Conservation (phyloP, 2,113 vertebrate species). For the Odocoileus virginianus region DNA sequence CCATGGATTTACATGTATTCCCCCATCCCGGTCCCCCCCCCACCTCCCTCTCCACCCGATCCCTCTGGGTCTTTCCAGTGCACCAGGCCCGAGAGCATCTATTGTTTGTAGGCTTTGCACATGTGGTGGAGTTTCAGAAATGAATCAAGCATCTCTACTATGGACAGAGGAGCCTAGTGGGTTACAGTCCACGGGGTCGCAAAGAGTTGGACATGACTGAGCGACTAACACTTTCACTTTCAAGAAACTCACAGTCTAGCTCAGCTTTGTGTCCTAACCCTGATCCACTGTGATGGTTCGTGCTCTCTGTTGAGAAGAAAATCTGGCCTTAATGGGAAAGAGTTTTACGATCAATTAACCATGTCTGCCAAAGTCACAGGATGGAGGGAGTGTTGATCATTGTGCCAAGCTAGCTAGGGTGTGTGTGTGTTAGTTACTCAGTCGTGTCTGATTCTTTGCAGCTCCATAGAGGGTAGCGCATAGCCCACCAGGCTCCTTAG, state of each 20-base stretch:
- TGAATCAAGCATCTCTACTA: not conserved
- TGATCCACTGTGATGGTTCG: not conserved
- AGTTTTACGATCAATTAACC: not conserved
- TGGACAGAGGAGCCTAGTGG: not conserved
- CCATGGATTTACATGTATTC: too few relatives aligned
- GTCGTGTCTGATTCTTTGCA: not conserved
- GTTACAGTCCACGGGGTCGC: not conserved
- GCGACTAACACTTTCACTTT: not conserved
- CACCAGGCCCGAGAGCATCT: not conserved
- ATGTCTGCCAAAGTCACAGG: not conserved
- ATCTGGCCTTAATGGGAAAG: not conserved
- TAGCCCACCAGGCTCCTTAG: not conserved
- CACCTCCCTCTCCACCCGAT: too few relatives aligned
- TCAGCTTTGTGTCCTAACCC: not conserved
- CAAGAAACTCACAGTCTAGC: not conserved
- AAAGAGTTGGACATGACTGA: not conserved
- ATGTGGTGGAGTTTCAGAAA: not conserved
- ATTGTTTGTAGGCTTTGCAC: not conserved
- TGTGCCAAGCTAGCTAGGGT: not conserved
- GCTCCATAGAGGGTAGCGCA: not conserved
- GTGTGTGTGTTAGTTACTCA: not conserved
- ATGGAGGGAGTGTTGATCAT: not conserved
- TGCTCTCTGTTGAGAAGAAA: not conserved
- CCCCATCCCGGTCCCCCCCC: too few relatives aligned
- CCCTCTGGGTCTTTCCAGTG: too few relatives aligned